Base-by-base conservation (phyloP, 1,140 invertebrate genomes). In the Drosophila fuyamai region DNA sequence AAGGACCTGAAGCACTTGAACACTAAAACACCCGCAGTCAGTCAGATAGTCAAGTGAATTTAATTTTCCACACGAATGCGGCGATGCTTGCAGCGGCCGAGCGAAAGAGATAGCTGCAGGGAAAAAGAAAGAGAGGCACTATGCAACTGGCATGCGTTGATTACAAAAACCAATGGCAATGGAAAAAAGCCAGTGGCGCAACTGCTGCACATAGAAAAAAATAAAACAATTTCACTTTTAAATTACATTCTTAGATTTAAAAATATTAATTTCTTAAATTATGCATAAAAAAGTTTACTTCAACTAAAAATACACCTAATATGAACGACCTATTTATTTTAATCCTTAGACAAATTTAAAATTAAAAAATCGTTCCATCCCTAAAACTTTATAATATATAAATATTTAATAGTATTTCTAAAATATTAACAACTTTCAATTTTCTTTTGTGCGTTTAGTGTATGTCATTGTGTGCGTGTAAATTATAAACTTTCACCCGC, bases 61-160 rank as follows among this genome's bases (percentile, higher is more conserved):
- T 84, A 84, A 84, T 84, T 84, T 84, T 84, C 81, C 81, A 80
- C 81, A 73, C 76, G 81, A 76, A 68, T 84, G 81, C 76, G 46
- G 65, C 68, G 61, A 56, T 57, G 35, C 43, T 56, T 5, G 41
- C 67, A 47, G 66, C 50, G 43, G 66, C 6, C 6, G 29, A 32
- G 23, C 3, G 44, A 16, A 13, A 23, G 12, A 41, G 43, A 38
- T 12, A n/a, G 50, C 27, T 46, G 18, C 9, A 14, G 6, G 12
- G 3, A 2, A 38, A n/a, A 12, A 18, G 23, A 61, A 32, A 61
- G 58, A 53, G 66, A 47, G 14, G 50, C 27, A 13, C 38, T 41
- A 16, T 51, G 48, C 29, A 16, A 43, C 66, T 68, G 71, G 59
- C 59, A 58, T 70, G 79, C 79, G 79, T 83, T 82, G 79, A 82